Evolutionary conservation across 2,797 vertebrate genomes (phyloP).

Genomic region (Ara ararauna): DNA sequence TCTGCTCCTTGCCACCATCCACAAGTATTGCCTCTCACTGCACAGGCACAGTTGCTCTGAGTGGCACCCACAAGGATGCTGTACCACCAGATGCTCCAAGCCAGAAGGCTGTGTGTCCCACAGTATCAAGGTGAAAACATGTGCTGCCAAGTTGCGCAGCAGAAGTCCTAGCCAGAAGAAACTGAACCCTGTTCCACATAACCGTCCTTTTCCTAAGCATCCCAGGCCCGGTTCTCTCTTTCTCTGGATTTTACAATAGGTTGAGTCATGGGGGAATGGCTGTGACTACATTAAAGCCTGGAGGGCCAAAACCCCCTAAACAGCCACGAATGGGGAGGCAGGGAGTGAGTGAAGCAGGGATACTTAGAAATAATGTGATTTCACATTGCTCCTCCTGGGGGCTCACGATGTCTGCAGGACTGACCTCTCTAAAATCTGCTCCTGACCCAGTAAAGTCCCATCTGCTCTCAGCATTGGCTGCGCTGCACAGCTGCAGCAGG

Average conservation of each 20-base stretch:
- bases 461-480: too few relatives aligned
- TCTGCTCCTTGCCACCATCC: not conserved
- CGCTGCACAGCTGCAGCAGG: rapidly evolving
- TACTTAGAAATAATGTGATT: not conserved
- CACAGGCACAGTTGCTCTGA: not conserved
- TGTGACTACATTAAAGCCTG: not conserved
- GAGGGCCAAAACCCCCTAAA: not conserved
- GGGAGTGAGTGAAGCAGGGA: not conserved
- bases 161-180: not conserved
- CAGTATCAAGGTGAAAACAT: not conserved
- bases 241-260: not conserved
- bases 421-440: not conserved
- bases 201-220: not conserved
- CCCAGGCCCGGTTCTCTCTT: not conserved
- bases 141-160: not conserved
- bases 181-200: not conserved
- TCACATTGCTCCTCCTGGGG: not conserved
- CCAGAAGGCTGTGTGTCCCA: not conserved
- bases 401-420: too few relatives aligned
- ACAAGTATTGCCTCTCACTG: not conserved
- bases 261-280: not conserved
- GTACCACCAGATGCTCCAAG: not conserved
- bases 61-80: not conserved
- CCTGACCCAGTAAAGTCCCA: not conserved
- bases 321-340: not conserved